Percentiles rank a stretch among this genome's conserved stretches.
phyloP scores from a whole-genome alignment of 2,797 vertebrate genomes.

The Spea hammondii region DNA sequence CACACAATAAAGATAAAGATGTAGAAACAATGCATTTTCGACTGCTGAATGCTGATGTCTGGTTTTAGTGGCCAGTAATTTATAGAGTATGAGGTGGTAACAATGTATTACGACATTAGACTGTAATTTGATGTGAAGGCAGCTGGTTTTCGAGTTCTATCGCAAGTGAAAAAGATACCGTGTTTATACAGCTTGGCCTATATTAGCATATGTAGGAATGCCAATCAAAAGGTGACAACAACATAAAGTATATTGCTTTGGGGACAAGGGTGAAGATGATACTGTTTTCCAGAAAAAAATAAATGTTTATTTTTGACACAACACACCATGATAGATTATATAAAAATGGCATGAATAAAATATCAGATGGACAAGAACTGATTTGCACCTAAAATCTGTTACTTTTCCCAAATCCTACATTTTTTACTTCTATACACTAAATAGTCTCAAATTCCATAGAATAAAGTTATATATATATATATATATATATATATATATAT shows the following conservation, averaged over 20 bases:
- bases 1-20: conserved; percentile 48
- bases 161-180: neutral
- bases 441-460: no score
- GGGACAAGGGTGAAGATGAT: conserved; percentile 9
- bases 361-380: no score
- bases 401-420: no score
- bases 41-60: conserved; percentile 26
- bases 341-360: no score
- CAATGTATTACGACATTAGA: conserved; percentile 38
- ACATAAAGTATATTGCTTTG: neutral
- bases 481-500: no score
- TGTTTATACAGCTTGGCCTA: neutral
- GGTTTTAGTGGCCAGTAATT: conserved; percentile 34
- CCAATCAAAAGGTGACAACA: conserved; percentile 25
- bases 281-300: neutral
- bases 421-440: no score
- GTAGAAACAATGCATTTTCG: conserved; percentile 30
- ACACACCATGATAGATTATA: neutral
- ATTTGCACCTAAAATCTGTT: no score
- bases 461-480: no score
- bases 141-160: conserved; percentile 6
- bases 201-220: conserved; percentile 33
- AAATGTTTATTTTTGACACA: neutral
- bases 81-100: conserved; percentile 23
- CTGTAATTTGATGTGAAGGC: conserved; percentile 32